Conservation (phyloP, 2,888 invertebrate species). For the Hirtodrosophila alboralis region DNA sequence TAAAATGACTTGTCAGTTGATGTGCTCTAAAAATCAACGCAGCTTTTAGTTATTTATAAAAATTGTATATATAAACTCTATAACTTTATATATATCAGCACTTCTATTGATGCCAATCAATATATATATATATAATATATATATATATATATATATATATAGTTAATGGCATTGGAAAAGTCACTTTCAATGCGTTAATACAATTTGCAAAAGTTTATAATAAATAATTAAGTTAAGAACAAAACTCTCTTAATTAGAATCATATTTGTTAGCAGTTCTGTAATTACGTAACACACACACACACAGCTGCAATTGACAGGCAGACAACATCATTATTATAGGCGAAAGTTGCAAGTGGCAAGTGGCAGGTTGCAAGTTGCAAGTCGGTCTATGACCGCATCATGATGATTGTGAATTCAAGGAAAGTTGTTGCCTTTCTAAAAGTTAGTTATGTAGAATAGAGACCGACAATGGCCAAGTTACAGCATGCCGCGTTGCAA, state of each 20-base stretch:
- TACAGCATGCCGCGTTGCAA: constrained; percentile 51
- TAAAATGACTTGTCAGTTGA: no score
- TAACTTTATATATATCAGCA: no score
- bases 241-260: constrained; percentile 48
- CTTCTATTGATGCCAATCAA: no score
- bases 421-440: constrained; percentile 77
- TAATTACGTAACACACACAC: constrained; percentile 58
- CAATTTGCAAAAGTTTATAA: no score
- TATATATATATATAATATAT: no score
- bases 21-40: no score
- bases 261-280: constrained; percentile 35
- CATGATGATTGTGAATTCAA: constrained; percentile 34
- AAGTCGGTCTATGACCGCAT: constrained; percentile 61
- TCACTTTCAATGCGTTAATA: no score
- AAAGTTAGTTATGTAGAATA: constrained; percentile 68
- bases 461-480: constrained; percentile 47
- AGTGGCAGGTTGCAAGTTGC: constrained; percentile 37
- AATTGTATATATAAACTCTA: no score
- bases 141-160: no score
- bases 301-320: constrained; percentile 17
- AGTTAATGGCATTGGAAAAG: no score
- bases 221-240: no score
- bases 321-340: constrained; percentile 30
- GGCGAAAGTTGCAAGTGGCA: constrained; percentile 56
- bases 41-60: no score